phyloP scores from a whole-genome alignment of 2,113 vertebrate species.

The Lonchura striata region DNA sequence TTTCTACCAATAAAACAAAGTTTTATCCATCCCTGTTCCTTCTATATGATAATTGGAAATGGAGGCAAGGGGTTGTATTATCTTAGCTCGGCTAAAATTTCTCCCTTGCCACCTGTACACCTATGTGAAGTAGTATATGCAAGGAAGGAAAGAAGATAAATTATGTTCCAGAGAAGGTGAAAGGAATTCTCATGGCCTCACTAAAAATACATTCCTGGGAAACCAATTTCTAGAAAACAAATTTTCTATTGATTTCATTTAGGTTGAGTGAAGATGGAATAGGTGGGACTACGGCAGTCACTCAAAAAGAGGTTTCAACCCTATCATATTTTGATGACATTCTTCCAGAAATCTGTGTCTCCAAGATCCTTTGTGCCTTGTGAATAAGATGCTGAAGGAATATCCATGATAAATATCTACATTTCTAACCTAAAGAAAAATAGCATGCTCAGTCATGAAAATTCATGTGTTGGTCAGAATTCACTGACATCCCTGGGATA shows the following conservation, averaged over 20 bases:
- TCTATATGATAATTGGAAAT: neutral
- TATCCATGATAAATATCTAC: neutral
- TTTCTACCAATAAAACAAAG: neutral
- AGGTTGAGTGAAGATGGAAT: neutral
- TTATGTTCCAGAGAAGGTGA: neutral
- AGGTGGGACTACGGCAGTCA: rapidly evolving
- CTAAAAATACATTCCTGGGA: neutral
- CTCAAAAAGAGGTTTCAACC: neutral
- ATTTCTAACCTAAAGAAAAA: neutral
- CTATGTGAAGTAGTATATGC: neutral
- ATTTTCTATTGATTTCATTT: neutral
- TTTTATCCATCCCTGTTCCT: neutral
- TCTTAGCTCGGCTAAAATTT: neutral
- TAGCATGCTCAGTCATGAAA: neutral
- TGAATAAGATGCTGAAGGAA: neutral
- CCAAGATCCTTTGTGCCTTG: neutral
- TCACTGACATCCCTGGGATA: neutral
- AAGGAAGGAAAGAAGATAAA: neutral
- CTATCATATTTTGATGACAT: neutral
- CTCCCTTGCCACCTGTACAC: neutral
- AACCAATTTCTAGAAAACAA: neutral
- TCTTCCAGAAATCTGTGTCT: neutral
- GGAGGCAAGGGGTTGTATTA: neutral
- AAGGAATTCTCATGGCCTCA: neutral
- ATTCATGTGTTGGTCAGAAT: neutral